These are phyloP conservation scores for Nanorana parkeri DNA, from an alignment of 2,113 vertebrate species.

Conservation along the genomic window DNA sequence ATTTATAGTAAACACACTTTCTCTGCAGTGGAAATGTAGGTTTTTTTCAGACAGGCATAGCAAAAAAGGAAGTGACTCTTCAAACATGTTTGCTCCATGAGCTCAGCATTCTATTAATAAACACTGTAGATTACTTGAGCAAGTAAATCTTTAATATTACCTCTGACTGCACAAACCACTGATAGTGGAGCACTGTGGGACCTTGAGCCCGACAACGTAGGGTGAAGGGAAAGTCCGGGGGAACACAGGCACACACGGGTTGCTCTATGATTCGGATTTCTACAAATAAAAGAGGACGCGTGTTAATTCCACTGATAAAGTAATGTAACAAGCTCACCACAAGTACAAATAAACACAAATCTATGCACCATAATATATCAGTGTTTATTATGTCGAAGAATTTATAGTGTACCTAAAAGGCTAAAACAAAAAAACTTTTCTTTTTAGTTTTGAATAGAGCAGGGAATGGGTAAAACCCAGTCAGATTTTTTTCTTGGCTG, in stretches of 20 bases:
- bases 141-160: slow-evolving; percentile 61
- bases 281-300: slow-evolving; percentile 60
- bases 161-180: slow-evolving; percentile 81
- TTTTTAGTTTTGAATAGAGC: no score
- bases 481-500: no score
- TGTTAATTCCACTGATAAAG: slow-evolving; percentile 25
- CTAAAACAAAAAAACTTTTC: not conserved
- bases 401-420: no score
- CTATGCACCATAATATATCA: not conserved
- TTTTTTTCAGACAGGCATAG: slow-evolving; percentile 2
- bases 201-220: slow-evolving; percentile 77
- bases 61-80: slow-evolving; percentile 31
- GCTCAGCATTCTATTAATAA: slow-evolving; percentile 19
- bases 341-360: not conserved
- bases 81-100: slow-evolving; percentile 27
- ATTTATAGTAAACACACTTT: not conserved
- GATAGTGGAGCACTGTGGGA: slow-evolving; percentile 71
- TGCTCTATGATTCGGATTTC: slow-evolving; percentile 78
- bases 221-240: slow-evolving; percentile 71
- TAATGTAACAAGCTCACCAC: not conserved
- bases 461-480: no score
- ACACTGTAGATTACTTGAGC: not conserved
- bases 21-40: not conserved
- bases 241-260: slow-evolving; percentile 76
- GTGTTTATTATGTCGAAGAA: no score